Evolutionary conservation across 2,888 invertebrate species (phyloP), one percentile per base, ranked within the genome.

Genomic region (Toxonevra muliebris): DNA sequence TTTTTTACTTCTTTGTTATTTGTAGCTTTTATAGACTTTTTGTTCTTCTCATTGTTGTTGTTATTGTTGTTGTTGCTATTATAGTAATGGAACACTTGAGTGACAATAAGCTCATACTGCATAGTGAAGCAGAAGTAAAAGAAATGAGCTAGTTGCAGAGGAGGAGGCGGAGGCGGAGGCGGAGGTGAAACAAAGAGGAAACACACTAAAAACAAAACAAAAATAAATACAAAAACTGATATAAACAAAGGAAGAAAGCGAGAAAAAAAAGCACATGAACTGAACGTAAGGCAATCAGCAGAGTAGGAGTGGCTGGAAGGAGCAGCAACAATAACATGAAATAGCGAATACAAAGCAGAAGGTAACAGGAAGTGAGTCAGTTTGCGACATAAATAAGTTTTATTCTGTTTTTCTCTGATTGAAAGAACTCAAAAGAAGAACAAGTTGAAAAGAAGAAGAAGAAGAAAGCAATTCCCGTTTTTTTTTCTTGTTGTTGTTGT

Each of bases 301-400:
- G 19, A 48, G 19, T 40, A 50, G 55, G 15, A 19, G 30, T 30
- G 30, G 30, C 55, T 19, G n/a, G 2, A 2, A 20, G 20, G 20
- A 15, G 17, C 54, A 54, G 17, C 53, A 53, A 52, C 13, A 13
- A 11, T 5, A 40, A 3, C 17, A 20, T 15, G 17, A 7, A 57
- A 30, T 5, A 57, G 30, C 7, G 41, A 40, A 41, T 12, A 19
- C 5, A 58, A 41, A 60, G 30, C n/a, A 30, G 20, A 17, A 41
- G 13, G 40, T n/a, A 41, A 13, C 30, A 20, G 41, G 12, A 57
- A 57, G 71, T 71, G 65, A 70, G 68, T 66, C 63, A 72, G 74
- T 74, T 74, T 71, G 73, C 68, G 66, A 64, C 71, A 58, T 67
- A 71, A 69, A 71, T 69, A 71, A 67, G 69, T 69, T 71, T 66